phyloP scores from a whole-genome alignment of 2,113 vertebrate species.

The Alexandromys fortis region DNA sequence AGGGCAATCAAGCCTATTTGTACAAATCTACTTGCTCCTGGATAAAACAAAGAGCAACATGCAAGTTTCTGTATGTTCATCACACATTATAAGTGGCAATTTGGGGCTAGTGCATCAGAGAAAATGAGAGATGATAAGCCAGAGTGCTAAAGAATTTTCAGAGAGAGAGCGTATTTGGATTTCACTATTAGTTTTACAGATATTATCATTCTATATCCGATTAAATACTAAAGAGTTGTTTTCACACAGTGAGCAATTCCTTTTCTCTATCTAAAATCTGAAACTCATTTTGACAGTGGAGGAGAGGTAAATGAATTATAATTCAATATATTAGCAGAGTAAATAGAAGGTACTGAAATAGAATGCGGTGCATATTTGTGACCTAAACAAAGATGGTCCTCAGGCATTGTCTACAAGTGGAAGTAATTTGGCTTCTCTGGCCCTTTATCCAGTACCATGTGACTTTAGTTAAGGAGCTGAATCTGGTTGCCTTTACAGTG shows the following conservation, averaged over 20 bases:
- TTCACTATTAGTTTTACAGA: conserved; percentile 71
- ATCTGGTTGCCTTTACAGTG: not conserved
- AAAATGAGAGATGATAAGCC: conserved; percentile 53
- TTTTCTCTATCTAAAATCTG: conserved; percentile 47
- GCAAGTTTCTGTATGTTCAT: conserved; percentile 72
- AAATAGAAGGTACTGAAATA: not conserved
- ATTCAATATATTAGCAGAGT: conserved; percentile 36
- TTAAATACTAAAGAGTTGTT: conserved; percentile 69
- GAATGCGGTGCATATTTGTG: not conserved
- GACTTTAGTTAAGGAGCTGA: not conserved
- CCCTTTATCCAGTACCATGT: not conserved
- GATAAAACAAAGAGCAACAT: conserved; percentile 77
- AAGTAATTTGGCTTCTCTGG: not conserved
- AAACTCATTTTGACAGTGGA: conserved; percentile 63
- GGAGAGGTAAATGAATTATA: conserved; percentile 54
- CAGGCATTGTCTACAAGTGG: not conserved
- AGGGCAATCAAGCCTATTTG: conserved; percentile 80
- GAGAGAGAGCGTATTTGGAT: conserved; percentile 55
- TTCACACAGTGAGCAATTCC: conserved; percentile 51
- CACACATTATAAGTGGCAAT: conserved; percentile 65
- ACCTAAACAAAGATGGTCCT: not conserved
- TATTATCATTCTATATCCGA: conserved; percentile 69
- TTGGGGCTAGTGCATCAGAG: conserved; percentile 47
- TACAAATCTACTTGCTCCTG: conserved; percentile 70
- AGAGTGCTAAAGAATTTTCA: conserved; percentile 49